Base-by-base conservation (phyloP, 2,797 vertebrate genomes). In the Spondyliosoma cantharus region DNA sequence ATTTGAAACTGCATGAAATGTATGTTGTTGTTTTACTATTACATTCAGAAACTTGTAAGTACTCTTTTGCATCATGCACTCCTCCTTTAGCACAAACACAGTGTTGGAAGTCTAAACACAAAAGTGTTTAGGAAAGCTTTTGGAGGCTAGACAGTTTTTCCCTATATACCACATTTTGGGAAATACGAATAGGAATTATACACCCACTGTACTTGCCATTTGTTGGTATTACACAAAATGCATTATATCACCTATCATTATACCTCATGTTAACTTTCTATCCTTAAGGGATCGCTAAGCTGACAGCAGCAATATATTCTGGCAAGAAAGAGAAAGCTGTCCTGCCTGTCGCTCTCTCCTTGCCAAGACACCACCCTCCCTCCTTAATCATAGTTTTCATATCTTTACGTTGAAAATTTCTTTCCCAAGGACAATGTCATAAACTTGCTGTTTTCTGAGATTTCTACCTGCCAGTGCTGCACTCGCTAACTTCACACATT, bases 371-470 rank as follows among this genome's bases (percentile, higher is more conserved):
- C 93, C 90, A 93, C 91, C 92, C 94, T 95, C 93, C 93, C 95
- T 94, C 95, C 60, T 90, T 97, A 96, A 97, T 97, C 97, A 98
- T 96, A 97, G 96, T 97, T 97, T 97, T 97, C 96, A 97, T 97
- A 96, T 97, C 95, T 95, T 96, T 95, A 96, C 96, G 96, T 96
- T 97, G 96, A 97, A 97, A 97, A 96, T 97, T 97, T 96, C 86
- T 95, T 96, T 96, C 92, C 95, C 97, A 97, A 98, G 97, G 97
- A 96, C 96, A 96, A 95, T 96, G 96, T 96, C 96, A 97, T 97
- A 97, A 97, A 97, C 96, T 96, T 96, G 95, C 82, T 95, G 94
- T 95, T 97, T 96, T 96, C 94, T 94, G 95, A 87, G 94, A 95
- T 96, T 96, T 95, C 96, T 95, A 96, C 96, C 96, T 96, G 96